Conservation (phyloP, 2,888 invertebrate genomes). For the Watsonalla cultraria region DNA sequence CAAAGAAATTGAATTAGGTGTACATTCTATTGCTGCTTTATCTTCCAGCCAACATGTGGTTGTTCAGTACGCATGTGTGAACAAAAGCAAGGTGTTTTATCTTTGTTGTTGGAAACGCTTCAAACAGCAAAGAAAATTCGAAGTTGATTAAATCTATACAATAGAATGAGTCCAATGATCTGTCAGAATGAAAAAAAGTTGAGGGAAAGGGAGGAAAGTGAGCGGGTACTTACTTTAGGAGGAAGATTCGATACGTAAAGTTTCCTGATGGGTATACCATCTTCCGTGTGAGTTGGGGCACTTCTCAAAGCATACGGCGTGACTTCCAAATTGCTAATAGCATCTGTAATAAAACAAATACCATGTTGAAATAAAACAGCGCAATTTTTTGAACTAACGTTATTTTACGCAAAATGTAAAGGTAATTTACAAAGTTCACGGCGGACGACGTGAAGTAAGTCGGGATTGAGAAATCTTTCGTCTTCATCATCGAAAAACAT, state of each 20-base stretch:
- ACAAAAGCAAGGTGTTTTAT: no score
- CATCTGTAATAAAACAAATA: slow-evolving; percentile 39
- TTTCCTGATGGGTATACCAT: slow-evolving; percentile 79
- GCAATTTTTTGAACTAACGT: not conserved
- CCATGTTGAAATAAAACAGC: not conserved
- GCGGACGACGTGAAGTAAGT: slow-evolving; percentile 55
- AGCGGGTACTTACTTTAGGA: slow-evolving; percentile 55
- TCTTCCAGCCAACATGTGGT: no score
- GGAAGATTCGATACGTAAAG: slow-evolving; percentile 78
- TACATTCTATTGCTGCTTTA: no score
- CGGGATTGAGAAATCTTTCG: slow-evolving; percentile 50
- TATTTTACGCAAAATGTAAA: not conserved
- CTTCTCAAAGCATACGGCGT: slow-evolving; percentile 43
- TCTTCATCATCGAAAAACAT: slow-evolving; percentile 64
- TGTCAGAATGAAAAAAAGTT: no score
- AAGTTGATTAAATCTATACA: no score
- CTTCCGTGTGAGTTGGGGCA: slow-evolving; percentile 73
- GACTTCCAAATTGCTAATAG: slow-evolving; percentile 43
- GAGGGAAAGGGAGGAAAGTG: no score
- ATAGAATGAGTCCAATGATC: no score
- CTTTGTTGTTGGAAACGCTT: no score
- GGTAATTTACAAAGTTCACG: slow-evolving; percentile 55
- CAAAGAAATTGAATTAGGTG: no score
- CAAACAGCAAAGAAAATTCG: no score
- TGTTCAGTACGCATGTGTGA: no score